phyloP scores from a whole-genome alignment of 1,140 invertebrate species.

The Sycophaga agraensis region DNA sequence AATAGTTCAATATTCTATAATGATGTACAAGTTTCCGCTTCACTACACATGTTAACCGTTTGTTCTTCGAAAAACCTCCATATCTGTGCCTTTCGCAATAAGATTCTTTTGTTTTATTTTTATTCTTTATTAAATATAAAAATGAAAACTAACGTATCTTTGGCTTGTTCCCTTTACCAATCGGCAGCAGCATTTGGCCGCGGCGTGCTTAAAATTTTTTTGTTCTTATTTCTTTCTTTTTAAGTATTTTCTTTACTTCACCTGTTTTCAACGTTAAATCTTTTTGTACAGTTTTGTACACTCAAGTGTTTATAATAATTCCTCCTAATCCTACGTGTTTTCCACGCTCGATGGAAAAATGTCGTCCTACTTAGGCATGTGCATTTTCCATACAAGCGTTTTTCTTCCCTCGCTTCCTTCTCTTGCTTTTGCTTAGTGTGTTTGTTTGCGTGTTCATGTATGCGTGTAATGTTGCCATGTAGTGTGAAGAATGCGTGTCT shows the following conservation, averaged over 20 bases:
- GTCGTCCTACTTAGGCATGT: neutral
- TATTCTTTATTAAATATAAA: conserved; percentile 57
- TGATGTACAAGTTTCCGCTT: neutral
- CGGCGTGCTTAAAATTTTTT: conserved; percentile 43
- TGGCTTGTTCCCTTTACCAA: conserved; percentile 62
- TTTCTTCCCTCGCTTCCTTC: conserved; percentile 31
- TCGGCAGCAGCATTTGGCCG: conserved; percentile 48
- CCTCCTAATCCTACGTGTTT: conserved; percentile 20
- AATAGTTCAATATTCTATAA: neutral
- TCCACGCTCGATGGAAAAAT: neutral
- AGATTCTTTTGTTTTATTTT: conserved; percentile 34
- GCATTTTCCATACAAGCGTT: conserved; percentile 11
- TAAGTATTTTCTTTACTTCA: conserved; percentile 29
- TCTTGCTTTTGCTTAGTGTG: conserved; percentile 11
- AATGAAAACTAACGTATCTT: conserved; percentile 61
- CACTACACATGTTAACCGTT: neutral
- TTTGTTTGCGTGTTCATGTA: conserved; percentile 25
- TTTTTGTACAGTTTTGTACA: conserved; percentile 55
- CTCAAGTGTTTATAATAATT: conserved; percentile 38
- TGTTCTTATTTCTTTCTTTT: conserved; percentile 37
- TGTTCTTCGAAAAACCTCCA: neutral
- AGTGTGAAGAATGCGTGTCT: neutral
- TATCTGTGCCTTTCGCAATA: conserved; percentile 26
- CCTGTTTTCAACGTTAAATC: conserved; percentile 35
- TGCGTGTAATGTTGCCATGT: conserved; percentile 19